phyloP scores from a whole-genome alignment of 2,888 invertebrate species.

The Pegoplata infirma region DNA sequence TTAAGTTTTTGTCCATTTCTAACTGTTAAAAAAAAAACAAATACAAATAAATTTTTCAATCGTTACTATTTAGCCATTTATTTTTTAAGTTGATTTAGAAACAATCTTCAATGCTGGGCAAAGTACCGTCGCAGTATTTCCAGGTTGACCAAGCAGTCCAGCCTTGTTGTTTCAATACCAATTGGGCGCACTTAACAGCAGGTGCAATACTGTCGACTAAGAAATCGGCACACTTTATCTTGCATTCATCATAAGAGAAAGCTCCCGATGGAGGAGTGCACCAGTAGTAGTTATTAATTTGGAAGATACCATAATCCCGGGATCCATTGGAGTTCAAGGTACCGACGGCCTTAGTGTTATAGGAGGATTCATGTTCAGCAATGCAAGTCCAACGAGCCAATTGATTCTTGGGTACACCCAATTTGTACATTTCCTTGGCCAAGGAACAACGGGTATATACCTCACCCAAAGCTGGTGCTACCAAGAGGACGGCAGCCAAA shows the following conservation, averaged over 20 bases:
- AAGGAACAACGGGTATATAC: constrained; percentile 68
- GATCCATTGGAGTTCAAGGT: constrained; percentile 77
- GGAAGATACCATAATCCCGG: constrained; percentile 71
- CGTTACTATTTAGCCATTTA: too few species aligned
- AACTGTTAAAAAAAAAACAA: too few species aligned
- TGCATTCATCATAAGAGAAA: constrained; percentile 65
- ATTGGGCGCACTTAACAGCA: constrained; percentile 63
- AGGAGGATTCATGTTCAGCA: constrained; percentile 65
- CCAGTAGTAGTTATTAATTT: constrained; percentile 71
- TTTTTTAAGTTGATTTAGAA: too few species aligned
- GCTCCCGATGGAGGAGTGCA: constrained; percentile 61
- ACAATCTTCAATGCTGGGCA: constrained; percentile 69
- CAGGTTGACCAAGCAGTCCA: constrained; percentile 71
- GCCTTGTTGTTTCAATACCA: constrained; percentile 66
- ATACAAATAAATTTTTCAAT: too few species aligned
- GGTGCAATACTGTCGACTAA: constrained; percentile 65
- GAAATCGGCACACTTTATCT: constrained; percentile 64
- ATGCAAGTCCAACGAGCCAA: constrained; percentile 70
- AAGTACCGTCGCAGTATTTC: constrained; percentile 68
- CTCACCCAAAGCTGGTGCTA: constrained; percentile 47
- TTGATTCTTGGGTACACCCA: constrained; percentile 67
- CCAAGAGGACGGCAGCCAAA: too few species aligned
- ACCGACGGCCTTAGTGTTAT: constrained; percentile 77
- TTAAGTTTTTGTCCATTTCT: too few species aligned
- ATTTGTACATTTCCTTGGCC: constrained; percentile 69